Conservation (phyloP, 2,113 vertebrate genomes). For the Meles meles region DNA sequence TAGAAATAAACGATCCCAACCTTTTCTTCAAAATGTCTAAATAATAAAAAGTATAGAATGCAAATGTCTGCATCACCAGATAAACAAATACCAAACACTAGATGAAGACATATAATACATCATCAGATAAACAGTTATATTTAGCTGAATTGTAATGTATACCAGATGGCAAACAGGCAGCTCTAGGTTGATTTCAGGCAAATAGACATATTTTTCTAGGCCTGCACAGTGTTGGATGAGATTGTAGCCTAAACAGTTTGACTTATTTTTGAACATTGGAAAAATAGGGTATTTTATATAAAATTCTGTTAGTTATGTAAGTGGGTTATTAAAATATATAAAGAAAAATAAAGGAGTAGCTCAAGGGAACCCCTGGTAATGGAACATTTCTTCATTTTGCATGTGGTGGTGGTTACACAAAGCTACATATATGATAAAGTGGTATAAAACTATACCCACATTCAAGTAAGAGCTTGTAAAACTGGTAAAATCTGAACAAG, state of each 20-base stretch:
- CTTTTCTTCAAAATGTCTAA: neutral
- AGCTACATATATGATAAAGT: neutral
- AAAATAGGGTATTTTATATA: neutral
- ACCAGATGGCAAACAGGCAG: neutral
- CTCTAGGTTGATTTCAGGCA: neutral
- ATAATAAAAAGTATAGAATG: neutral
- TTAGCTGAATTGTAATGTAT: neutral
- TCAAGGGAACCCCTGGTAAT: neutral
- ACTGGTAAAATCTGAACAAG: neutral
- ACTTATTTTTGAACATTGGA: slow-evolving; percentile 9
- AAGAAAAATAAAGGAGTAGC: neutral
- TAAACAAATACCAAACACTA: neutral
- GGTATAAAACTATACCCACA: neutral
- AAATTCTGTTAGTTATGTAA: neutral
- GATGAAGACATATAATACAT: neutral
- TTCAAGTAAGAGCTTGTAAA: neutral
- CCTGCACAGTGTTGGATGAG: neutral
- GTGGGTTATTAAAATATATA: neutral
- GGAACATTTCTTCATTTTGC: neutral
- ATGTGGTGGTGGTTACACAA: neutral
- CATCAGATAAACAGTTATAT: neutral
- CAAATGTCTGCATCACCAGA: neutral
- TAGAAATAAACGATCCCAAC: neutral
- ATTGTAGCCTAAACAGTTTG: neutral
- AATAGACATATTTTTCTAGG: neutral